phyloP scores from a whole-genome alignment of 2,888 invertebrate species.

The Athripsodes cinereus region DNA sequence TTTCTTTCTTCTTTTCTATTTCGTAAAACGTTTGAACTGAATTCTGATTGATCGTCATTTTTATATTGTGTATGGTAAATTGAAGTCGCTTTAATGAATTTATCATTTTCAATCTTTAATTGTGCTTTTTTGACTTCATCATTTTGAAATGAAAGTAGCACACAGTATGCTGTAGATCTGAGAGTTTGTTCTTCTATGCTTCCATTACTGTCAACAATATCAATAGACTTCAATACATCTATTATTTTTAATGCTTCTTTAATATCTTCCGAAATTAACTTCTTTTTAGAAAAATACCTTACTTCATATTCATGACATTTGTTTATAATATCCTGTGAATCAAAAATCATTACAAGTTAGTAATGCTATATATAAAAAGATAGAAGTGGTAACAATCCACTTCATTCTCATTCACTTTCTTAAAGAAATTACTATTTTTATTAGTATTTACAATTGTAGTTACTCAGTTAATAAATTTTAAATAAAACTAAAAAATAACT shows the following conservation, averaged over 20 bases:
- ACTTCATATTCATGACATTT: neutral
- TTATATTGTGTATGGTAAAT: too few species aligned
- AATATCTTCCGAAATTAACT: neutral
- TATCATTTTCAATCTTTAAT: neutral
- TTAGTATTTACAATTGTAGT: too few species aligned
- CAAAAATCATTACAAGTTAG: neutral
- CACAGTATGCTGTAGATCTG: slow-evolving; percentile 41
- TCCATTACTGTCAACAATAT: neutral
- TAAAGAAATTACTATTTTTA: too few species aligned
- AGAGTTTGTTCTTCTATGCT: slow-evolving; percentile 39
- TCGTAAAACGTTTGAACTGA: neutral
- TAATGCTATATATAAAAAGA: too few species aligned
- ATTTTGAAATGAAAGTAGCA: neutral
- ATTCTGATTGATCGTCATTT: too few species aligned
- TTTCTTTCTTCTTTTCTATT: slow-evolving; percentile 8
- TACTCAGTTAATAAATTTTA: too few species aligned
- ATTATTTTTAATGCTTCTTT: neutral
- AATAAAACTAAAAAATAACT: neutral
- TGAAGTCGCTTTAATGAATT: too few species aligned
- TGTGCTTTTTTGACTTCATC: neutral
- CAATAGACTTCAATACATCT: neutral
- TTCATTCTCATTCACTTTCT: too few species aligned
- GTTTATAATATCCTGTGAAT: neutral
- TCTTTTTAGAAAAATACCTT: neutral
- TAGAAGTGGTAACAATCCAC: too few species aligned